Evolutionary conservation across 2,797 vertebrate genomes (phyloP).

Genomic region (Siniperca obscura): DNA sequence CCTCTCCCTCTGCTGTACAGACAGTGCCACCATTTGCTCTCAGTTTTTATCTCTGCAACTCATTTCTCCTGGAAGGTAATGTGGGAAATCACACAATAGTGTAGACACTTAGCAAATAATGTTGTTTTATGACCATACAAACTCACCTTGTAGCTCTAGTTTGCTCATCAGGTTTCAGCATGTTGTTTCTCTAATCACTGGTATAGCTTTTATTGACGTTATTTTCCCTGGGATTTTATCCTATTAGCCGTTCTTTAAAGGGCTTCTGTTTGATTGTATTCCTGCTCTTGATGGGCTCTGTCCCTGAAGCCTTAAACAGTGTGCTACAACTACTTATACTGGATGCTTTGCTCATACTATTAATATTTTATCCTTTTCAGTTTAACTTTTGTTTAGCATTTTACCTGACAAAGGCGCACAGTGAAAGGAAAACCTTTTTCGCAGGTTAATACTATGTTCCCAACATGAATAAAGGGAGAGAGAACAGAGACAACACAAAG

Average conservation of each 20-base stretch:
- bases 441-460: not conserved
- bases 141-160: constrained; percentile 52
- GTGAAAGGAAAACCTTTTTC: constrained; percentile 17
- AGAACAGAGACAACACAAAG: not conserved
- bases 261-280: constrained; percentile 61
- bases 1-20: constrained; percentile 68
- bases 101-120: constrained; percentile 66
- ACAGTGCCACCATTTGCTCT: constrained; percentile 62
- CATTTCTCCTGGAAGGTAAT: constrained; percentile 60
- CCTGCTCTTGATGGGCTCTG: constrained; percentile 52
- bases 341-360: constrained; percentile 17
- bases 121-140: constrained; percentile 81
- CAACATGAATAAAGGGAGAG: not conserved
- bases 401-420: not conserved
- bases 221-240: constrained; percentile 66
- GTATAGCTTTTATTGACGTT: constrained; percentile 70
- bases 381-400: constrained; percentile 7
- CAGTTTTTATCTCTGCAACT: constrained; percentile 59
- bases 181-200: constrained; percentile 74
- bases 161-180: constrained; percentile 73
- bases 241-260: constrained; percentile 65
- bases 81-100: constrained; percentile 53
- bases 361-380: constrained; percentile 30
- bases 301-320: constrained; percentile 54
- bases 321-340: constrained; percentile 27